A percentile compares a stretch with the other conserved stretches of the same genome.
Evolutionary conservation across 2,113 vertebrate species (phyloP).

Genomic region (Dicaeum eximium): DNA sequence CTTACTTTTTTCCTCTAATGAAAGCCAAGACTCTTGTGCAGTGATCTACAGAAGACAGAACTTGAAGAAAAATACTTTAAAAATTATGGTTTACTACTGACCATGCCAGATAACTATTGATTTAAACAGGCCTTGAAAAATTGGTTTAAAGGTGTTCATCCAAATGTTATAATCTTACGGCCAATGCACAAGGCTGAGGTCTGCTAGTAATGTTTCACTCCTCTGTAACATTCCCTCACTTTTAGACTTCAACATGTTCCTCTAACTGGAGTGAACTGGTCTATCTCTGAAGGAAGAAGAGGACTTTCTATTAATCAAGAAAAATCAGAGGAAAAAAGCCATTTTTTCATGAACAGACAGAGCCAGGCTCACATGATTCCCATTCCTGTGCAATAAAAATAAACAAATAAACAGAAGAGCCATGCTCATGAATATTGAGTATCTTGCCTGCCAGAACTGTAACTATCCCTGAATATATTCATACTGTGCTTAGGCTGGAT

Average conservation of each 20-base stretch:
- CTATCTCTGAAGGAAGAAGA: not conserved
- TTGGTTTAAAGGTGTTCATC: not conserved
- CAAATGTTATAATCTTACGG: not conserved
- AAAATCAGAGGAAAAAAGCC: not conserved
- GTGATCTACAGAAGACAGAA: not conserved
- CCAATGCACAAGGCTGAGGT: not conserved
- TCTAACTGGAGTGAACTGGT: not conserved
- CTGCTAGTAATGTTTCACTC: not conserved
- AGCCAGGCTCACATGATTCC: not conserved
- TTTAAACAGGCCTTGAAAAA: not conserved
- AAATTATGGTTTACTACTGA: not conserved
- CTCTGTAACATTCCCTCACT: not conserved
- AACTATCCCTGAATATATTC: not conserved
- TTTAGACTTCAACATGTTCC: not conserved
- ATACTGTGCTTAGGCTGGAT: not conserved
- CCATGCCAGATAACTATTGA: not conserved
- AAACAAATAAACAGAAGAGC: not conserved
- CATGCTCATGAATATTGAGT: not conserved
- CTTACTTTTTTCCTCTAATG: not conserved
- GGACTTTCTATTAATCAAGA: not conserved
- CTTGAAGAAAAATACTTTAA: not conserved
- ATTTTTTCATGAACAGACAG: not conserved
- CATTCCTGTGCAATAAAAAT: not conserved
- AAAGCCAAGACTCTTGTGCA: not conserved
- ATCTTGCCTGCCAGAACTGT: not conserved